phyloP scores from a whole-genome alignment of 1,140 invertebrate species.

The Lethrus apterus region DNA sequence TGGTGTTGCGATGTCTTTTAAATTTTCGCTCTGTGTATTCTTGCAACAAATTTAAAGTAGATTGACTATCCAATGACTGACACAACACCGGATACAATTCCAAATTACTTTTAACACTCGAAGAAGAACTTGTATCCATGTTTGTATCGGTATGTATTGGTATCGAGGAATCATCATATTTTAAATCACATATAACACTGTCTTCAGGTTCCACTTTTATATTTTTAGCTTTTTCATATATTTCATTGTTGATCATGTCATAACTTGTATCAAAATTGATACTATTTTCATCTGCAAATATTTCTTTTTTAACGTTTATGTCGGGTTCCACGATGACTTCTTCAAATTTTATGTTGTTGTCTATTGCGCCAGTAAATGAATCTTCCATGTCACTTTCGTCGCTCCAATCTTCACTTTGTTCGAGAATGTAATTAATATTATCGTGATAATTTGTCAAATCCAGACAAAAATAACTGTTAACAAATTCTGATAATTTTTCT shows the following conservation, averaged over 20 bases:
- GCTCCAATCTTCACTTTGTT: slow-evolving; percentile 16
- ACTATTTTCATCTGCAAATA: slow-evolving; percentile 24
- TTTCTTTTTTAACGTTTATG: slow-evolving; percentile 34
- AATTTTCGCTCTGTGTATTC: slow-evolving; percentile 25
- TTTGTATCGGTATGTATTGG: not conserved
- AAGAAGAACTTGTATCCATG: not conserved
- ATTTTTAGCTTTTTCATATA: slow-evolving; percentile 17
- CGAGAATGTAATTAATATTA: slow-evolving; percentile 5
- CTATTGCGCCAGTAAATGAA: not conserved
- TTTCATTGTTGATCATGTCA: slow-evolving; percentile 8
- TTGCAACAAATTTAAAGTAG: slow-evolving; percentile 20
- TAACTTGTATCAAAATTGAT: slow-evolving; percentile 12
- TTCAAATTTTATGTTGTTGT: slow-evolving; percentile 24
- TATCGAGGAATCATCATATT: not conserved
- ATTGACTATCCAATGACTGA: slow-evolving; percentile 9
- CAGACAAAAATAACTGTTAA: slow-evolving; percentile 33
- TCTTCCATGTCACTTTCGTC: slow-evolving; percentile 11
- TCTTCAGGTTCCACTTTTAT: slow-evolving; percentile 17
- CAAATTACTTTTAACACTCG: slow-evolving; percentile 1
- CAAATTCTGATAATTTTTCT: slow-evolving; percentile 32
- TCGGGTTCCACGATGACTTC: slow-evolving; percentile 35
- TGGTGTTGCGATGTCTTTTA: slow-evolving; percentile 2
- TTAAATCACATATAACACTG: not conserved
- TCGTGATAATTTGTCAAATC: slow-evolving; percentile 33
- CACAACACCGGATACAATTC: slow-evolving; percentile 8